Conservation (phyloP, 2,113 vertebrate genomes). For the Scytalopus superciliaris region DNA sequence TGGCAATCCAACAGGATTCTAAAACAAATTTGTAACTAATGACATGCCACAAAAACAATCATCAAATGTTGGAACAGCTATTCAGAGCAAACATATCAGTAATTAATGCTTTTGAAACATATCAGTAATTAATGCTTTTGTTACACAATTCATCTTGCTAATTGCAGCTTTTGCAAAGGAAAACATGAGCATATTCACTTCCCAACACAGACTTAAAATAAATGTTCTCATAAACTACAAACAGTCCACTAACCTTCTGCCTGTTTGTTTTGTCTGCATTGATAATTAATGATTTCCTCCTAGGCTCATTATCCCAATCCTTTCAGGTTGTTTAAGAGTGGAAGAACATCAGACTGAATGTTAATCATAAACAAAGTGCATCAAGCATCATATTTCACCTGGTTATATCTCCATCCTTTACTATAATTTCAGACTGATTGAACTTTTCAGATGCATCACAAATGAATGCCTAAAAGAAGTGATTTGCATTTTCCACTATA, state of each 20-base stretch:
- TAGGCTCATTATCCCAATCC: not conserved
- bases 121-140: constrained; percentile 65
- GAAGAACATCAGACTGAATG: not conserved
- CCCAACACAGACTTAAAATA: constrained; percentile 16
- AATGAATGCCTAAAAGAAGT: not conserved
- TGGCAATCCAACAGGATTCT: not conserved
- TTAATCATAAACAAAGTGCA: not conserved
- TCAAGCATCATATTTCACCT: not conserved
- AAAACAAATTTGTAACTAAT: constrained; percentile 46
- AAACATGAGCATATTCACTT: constrained; percentile 18
- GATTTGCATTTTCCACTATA: not conserved
- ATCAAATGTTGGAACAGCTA: constrained; percentile 49
- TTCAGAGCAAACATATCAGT: constrained; percentile 45
- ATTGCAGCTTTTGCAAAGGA: constrained; percentile 43
- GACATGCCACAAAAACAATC: constrained; percentile 50
- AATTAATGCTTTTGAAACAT: constrained; percentile 65
- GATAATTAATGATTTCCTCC: constrained; percentile 18
- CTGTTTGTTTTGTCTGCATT: constrained; percentile 21
- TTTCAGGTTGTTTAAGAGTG: constrained; percentile 2
- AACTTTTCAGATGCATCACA: not conserved
- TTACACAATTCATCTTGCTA: constrained; percentile 55
- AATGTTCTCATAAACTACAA: constrained; percentile 38
- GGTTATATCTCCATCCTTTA: not conserved
- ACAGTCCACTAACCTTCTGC: not conserved
- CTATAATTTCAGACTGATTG: not conserved